A percentile compares a stretch with the other conserved stretches of the same genome.
These are phyloP conservation scores for Corynorhinus townsendii DNA, from an alignment of 2,113 vertebrate genomes.

Conservation along the genomic window DNA sequence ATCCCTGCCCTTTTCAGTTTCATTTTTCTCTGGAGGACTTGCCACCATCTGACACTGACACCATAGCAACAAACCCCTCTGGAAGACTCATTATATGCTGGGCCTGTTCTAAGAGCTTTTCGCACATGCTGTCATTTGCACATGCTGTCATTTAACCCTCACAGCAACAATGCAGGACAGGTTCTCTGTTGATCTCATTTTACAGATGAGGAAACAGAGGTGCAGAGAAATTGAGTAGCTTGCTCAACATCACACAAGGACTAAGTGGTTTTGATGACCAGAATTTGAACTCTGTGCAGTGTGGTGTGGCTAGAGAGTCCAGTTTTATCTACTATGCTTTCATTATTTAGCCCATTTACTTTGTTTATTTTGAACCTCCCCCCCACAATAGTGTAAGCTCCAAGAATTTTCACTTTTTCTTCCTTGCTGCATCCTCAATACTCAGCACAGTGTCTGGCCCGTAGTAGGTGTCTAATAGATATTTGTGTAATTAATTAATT, in stretches of 20 bases:
- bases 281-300: background rate
- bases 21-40: background rate
- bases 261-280: background rate
- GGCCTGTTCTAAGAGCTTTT: background rate
- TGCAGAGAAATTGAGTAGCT: background rate
- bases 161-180: background rate
- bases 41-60: accelerated
- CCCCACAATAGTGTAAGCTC: background rate
- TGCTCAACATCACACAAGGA: background rate
- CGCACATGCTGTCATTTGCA: too few species aligned
- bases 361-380: background rate
- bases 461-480: background rate
- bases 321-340: background rate
- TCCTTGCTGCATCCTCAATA: background rate
- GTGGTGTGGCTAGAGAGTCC: too few species aligned
- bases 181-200: background rate
- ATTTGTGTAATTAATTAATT: background rate
- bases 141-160: background rate
- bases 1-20: background rate
- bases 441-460: background rate
- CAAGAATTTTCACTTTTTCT: background rate
- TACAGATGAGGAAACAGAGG: background rate
- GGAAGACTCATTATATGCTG: accelerated
- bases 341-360: background rate
- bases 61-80: background rate